Base-by-base conservation (phyloP, 2,888 invertebrate species). In the Alsophila aescularia region DNA sequence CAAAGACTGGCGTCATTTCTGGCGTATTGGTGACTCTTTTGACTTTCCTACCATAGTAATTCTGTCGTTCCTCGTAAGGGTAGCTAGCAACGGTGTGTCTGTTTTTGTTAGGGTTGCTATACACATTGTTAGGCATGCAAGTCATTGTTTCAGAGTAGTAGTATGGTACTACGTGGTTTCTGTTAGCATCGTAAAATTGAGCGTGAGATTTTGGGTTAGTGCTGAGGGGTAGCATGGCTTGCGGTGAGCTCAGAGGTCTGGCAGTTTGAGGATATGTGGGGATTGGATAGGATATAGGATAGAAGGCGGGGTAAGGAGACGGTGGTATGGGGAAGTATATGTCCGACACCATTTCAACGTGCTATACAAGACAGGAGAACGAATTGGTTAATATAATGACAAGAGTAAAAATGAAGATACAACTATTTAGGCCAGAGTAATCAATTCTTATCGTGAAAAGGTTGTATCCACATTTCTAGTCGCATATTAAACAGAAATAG, bases 271-370 rank as follows among this genome's bases (percentile, higher is more conserved):
- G 60, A 35, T 64, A 62, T 16, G 59, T 59, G 2, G 45, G 60
- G 66, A 92, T 81, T 21, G 92, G 92, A 71, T 89, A 87, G 64
- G 87, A 89, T 51, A 87, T 85, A 24, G 84, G 90, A 68, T 90
- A 85, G 70, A 87, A 84, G 72, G 90, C 85, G 41, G 92, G 87
- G 72, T 87, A 87, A 0, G 87, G 84, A 60, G 90, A 87, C 37
- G 88, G 85, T 15, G 90, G 87, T 64, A 91, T 84, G 15, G 94
- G 94, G 73, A 94, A 94, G 90, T 94, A 95, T 83, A 95, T 93
- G 89, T 95, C 95, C 92, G 95, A 94, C 93, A 94, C 94, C 93
- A 95, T 93, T 92, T 95, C 95, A 92, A 93, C 92, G 88, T 93
- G 95, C 95, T 94, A 93, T 90, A 91, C 86, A 83, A 88, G 87